Evolutionary conservation across 1,140 invertebrate genomes (phyloP).

Genomic region (Nixonia krombeini): DNA sequence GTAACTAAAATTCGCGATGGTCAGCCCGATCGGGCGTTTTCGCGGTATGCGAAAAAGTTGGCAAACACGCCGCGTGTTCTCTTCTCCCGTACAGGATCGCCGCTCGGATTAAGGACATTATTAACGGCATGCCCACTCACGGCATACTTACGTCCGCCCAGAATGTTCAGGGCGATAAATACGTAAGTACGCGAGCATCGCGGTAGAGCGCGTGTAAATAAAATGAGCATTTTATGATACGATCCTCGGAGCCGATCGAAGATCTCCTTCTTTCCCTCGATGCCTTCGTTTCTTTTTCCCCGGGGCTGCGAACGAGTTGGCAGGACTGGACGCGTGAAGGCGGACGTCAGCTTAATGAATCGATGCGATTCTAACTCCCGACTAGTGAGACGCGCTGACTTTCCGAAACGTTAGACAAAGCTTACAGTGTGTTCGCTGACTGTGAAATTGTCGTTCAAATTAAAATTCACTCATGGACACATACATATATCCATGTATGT

Average conservation of each 20-base stretch:
- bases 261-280: conserved; percentile 20
- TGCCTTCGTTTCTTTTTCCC: conserved; percentile 7
- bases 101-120: conserved; percentile 48
- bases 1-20: conserved; percentile 34
- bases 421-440: too few species aligned
- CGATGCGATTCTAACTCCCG: conserved; percentile 22
- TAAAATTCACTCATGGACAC: too few species aligned
- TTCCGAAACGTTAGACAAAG: too few species aligned
- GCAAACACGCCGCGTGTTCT: conserved; percentile 24
- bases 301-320: conserved; percentile 22
- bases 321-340: conserved; percentile 21
- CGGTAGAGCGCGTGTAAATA: conserved; percentile 49
- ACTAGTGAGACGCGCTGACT: conserved; percentile 26
- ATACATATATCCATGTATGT: too few species aligned
- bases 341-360: conserved; percentile 40
- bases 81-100: conserved; percentile 27
- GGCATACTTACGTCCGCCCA: conserved; percentile 48
- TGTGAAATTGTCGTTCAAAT: too few species aligned
- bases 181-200: conserved; percentile 46
- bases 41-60: conserved; percentile 45
- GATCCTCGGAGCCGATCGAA: conserved; percentile 43
- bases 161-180: conserved; percentile 48
- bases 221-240: conserved; percentile 50
- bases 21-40: conserved; percentile 24
- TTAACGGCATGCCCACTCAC: conserved; percentile 46